Evolutionary conservation across 2,888 invertebrate species (phyloP).

Genomic region (Caenorhabditis sp.): DNA sequence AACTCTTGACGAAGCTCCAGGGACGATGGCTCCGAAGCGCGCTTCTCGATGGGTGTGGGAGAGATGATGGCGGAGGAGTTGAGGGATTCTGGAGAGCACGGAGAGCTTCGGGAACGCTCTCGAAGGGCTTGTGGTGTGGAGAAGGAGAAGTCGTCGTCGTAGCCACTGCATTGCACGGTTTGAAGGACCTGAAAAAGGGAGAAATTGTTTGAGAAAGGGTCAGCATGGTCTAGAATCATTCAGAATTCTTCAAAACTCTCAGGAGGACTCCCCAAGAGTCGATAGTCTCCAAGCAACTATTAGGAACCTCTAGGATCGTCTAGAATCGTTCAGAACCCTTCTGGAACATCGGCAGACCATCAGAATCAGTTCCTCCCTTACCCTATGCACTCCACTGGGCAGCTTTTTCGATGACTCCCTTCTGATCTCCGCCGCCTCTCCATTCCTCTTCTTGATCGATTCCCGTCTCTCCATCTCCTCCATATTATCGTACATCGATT

Average conservation of each 20-base stretch:
- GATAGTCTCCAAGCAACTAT: too few species aligned
- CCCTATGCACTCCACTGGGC: slow-evolving; percentile 66
- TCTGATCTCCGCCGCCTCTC: slow-evolving; percentile 4
- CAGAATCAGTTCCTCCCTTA: slow-evolving; percentile 7
- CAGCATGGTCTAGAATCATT: not conserved
- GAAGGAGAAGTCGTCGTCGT: slow-evolving; percentile 72
- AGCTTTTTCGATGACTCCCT: slow-evolving; percentile 38
- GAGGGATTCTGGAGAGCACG: slow-evolving; percentile 58
- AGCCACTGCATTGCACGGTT: slow-evolving; percentile 59
- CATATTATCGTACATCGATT: slow-evolving; percentile 57
- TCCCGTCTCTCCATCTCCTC: slow-evolving; percentile 20
- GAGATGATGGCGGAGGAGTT: slow-evolving; percentile 1
- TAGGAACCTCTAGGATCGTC: too few species aligned
- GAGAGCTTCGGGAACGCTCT: slow-evolving; percentile 66
- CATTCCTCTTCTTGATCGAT: not conserved
- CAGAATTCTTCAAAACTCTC: too few species aligned
- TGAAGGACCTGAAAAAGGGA: slow-evolving; percentile 30
- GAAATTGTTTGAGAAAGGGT: not conserved
- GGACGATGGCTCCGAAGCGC: slow-evolving; percentile 67
- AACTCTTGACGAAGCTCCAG: slow-evolving; percentile 61
- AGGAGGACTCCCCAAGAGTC: too few species aligned
- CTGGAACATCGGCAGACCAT: too few species aligned
- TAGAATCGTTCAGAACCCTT: too few species aligned
- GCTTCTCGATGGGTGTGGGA: slow-evolving; percentile 42
- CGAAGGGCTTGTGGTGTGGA: slow-evolving; percentile 63